phyloP scores from a whole-genome alignment of 2,797 vertebrate genomes.

The Galagoides demidoff region DNA sequence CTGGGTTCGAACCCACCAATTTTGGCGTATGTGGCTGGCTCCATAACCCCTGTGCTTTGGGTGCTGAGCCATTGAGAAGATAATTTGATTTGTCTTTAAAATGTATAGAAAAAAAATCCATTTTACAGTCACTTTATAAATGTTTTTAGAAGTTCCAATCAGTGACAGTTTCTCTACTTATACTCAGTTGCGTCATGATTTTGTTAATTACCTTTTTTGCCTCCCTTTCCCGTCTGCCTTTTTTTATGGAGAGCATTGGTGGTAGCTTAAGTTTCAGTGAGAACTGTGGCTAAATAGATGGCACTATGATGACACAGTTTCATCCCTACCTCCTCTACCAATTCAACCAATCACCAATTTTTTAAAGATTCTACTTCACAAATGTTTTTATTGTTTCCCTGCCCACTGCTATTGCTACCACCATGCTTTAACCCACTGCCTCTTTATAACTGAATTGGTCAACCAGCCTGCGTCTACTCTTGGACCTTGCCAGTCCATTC shows the following conservation, averaged over 20 bases:
- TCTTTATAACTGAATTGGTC: background rate
- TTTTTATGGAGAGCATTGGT: background rate
- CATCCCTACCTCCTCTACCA: background rate
- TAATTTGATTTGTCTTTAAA: constrained; percentile 48
- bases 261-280: background rate
- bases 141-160: background rate
- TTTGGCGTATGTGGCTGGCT: too few species aligned
- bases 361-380: background rate
- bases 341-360: background rate
- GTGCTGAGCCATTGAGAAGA: background rate
- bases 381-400: background rate
- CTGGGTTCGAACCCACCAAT: too few species aligned
- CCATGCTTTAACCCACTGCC: background rate
- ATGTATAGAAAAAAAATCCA: background rate
- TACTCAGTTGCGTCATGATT: background rate
- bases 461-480: background rate
- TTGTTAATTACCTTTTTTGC: constrained; percentile 12
- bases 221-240: background rate
- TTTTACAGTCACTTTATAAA: background rate
- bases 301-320: background rate
- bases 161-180: background rate
- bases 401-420: background rate
- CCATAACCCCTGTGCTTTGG: too few species aligned
- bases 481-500: background rate
- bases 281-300: background rate